Base-by-base conservation (phyloP, 2,888 invertebrate genomes). In the Ceratothoa steindachneri region DNA sequence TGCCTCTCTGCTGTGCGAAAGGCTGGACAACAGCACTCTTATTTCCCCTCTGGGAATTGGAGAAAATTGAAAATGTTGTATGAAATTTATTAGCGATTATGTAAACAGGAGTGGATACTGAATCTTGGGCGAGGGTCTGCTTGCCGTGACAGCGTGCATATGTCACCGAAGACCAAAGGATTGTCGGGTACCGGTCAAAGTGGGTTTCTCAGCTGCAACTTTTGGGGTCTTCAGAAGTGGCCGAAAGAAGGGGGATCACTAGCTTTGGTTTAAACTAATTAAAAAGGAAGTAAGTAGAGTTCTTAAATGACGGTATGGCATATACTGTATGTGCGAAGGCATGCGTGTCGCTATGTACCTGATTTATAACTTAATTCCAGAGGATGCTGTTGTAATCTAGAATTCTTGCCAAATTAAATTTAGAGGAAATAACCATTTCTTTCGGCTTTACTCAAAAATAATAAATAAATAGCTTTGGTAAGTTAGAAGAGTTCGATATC, bases 1-100 rank as follows among this genome's bases (percentile, higher is more conserved):
- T n/a, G 24, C 12, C 27, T 24, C 24, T 60, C 24, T 24, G n/a
- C 12, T 60, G 12, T n/a, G 12, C 22, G 24, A 7, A 60, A 24
- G 60, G 24, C 60, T 60, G 60, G 60, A 60, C 60, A 60, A 60
- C 60, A 60, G 9, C 60, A 24, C 15, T 60, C 60, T 60, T 60
- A 60, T 60, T 22, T 60, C 60, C 60, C 60, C 60, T n/a, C 24
- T 60, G 60, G 60, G 60, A 60, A 60, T 60, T 24, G 60, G 60
- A n/a, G 22, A 24, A 60, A 60, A 60, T 60, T 60, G 60, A 60
- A 60, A 60, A 60, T 60, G 60, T 60, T 60, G 60, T 60, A 60
- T 22, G 60, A 60, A 60, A 60, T 60, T 60, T 60, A 60, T 60
- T 60, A 60, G 60, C 60, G 60, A 60, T 60, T 60, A 60, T 60